phyloP scores from a whole-genome alignment of 2,888 invertebrate species.

The Oasisia sp. region DNA sequence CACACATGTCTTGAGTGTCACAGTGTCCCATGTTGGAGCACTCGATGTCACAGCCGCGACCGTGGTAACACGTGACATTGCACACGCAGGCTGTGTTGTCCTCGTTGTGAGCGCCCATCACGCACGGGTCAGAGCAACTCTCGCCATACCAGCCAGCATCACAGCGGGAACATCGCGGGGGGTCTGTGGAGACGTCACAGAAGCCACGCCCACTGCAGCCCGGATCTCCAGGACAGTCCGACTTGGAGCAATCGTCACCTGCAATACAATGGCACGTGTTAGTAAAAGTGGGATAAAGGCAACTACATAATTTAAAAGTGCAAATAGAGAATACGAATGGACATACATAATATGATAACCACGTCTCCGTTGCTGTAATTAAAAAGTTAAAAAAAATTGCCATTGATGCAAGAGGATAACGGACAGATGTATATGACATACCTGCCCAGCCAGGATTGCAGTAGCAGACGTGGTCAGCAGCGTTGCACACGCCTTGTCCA shows the following conservation, averaged over 20 bases:
- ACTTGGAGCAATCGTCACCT: slow-evolving; percentile 45
- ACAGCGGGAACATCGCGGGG: slow-evolving; percentile 49
- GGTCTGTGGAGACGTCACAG: slow-evolving; percentile 46
- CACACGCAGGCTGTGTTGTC: slow-evolving; percentile 46
- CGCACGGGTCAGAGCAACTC: slow-evolving; percentile 48
- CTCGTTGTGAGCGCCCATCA: slow-evolving; percentile 42
- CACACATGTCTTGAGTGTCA: slow-evolving; percentile 41
- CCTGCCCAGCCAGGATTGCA: slow-evolving; percentile 54
- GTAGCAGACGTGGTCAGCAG: slow-evolving; percentile 44
- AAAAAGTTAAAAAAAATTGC: too few relatives aligned
- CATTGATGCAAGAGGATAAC: background rate
- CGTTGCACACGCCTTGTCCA: slow-evolving; percentile 51
- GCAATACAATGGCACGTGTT: background rate
- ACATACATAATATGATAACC: background rate
- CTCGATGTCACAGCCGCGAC: slow-evolving; percentile 49
- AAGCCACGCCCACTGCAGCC: slow-evolving; percentile 48
- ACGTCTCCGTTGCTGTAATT: background rate
- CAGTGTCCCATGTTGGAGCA: slow-evolving; percentile 50
- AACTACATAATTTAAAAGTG: slow-evolving; percentile 46
- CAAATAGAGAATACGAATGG: background rate
- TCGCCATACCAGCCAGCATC: slow-evolving; percentile 48
- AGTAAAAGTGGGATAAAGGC: slow-evolving; percentile 44
- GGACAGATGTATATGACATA: slow-evolving; percentile 28
- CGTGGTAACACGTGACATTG: slow-evolving; percentile 49
- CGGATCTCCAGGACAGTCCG: slow-evolving; percentile 52